Conservation (phyloP, 2,888 invertebrate species). For the Drosophila nigritarsus region DNA sequence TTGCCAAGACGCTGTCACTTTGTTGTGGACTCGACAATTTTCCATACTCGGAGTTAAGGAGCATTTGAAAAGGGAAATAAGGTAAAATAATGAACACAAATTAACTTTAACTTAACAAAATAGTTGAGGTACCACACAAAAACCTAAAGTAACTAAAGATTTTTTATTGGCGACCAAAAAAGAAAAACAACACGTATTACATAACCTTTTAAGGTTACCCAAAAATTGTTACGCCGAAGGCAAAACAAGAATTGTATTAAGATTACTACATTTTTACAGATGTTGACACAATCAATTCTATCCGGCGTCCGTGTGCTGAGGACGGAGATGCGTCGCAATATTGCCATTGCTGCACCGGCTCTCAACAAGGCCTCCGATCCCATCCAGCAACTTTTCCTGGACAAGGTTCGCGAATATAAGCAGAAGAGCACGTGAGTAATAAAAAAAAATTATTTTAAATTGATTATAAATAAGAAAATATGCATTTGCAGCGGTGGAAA, state of each 20-base stretch:
- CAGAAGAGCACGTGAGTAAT: slow-evolving; percentile 92
- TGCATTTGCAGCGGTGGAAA: slow-evolving; percentile 89
- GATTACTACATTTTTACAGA: slow-evolving; percentile 83
- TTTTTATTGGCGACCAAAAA: not conserved
- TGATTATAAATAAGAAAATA: not conserved
- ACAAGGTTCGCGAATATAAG: slow-evolving; percentile 96
- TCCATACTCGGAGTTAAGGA: slow-evolving; percentile 30
- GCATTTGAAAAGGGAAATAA: slow-evolving; percentile 51
- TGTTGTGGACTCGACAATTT: slow-evolving; percentile 49
- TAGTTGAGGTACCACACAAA: no score
- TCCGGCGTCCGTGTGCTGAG: slow-evolving; percentile 86
- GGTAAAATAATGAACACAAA: slow-evolving; percentile 40
- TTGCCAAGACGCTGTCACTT: slow-evolving; percentile 18
- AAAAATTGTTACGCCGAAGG: slow-evolving; percentile 13
- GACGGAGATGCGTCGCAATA: slow-evolving; percentile 88
- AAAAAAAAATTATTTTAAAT: not conserved
- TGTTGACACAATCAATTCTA: slow-evolving; percentile 87
- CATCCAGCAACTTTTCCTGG: slow-evolving; percentile 96
- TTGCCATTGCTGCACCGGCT: slow-evolving; percentile 90
- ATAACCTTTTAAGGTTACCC: slow-evolving; percentile 82
- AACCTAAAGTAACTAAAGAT: not conserved
- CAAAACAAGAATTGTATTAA: not conserved
- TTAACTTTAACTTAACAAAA: not conserved
- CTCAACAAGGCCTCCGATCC: slow-evolving; percentile 92
- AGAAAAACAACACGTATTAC: slow-evolving; percentile 62